Evolutionary conservation across 2,113 vertebrate genomes (phyloP), one percentile per base, ranked within the genome.

Genomic region (Hystrix brachyura): DNA sequence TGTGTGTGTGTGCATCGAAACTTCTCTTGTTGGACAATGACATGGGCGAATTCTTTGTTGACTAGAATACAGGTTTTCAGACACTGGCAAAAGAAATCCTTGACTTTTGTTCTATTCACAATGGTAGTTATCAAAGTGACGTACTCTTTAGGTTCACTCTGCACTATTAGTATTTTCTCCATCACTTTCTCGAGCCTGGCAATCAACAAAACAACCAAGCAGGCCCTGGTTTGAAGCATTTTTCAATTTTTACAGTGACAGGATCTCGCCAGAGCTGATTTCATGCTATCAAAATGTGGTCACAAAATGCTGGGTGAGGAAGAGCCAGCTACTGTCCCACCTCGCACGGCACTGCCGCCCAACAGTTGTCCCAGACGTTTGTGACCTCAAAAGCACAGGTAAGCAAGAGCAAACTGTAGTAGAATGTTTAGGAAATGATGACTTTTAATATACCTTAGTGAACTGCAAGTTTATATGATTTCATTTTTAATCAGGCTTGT

Each of bases 321-420:
- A 27, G 78, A 82, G 34, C 43, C 2, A 14, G 8, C 21, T 13
- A 29, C 2, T 48, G 4, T 1, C n/a, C 25, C 1, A 25, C 21
- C 23, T 13, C 4, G 18, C 10, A 12, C 13, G 0, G 32, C 10
- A 43, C 19, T 14, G 43, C 46, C 67, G 60, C 18, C 65, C 25
- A 18, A 13, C 27, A 25, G 7, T 18, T 64, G 48, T n/a, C 5
- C 17, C 12, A 27, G 46, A 19, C 1, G 1, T 34, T 2, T 5
- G n/a, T 43, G 65, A 43, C 5, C 67, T 48, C 43, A 32, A 76
- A 25, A 25, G 32, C 38, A 1, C 25, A 71, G 62, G 29, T 5
- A 25, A n/a, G 14, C 48, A 25, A n/a, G 14, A 48, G 15, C 23
- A 21, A 38, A 25, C 43, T 18, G 46, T 55, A 48, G 46, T 29